Evolutionary conservation across 2,113 vertebrate species (phyloP), one percentile per base, ranked within the genome.

Genomic region (Prunella fulvescens): DNA sequence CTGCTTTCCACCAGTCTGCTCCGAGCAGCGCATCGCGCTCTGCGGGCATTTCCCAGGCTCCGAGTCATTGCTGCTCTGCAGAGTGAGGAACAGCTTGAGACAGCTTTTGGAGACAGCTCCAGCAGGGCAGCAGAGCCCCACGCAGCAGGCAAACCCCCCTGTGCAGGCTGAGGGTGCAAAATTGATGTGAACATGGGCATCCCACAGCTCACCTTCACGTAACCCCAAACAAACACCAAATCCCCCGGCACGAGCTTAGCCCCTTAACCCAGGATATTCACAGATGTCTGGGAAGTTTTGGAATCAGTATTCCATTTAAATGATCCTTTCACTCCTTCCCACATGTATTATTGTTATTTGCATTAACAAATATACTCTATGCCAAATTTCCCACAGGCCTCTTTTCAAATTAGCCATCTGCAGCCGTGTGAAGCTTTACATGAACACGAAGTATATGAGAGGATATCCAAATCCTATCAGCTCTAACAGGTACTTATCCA

Each of bases 371-470:
- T 40, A 12, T 11, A 40, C 47, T 94, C 82, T 35, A 24, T 35
- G 64, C 60, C 92, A 92, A 67, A 90, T 96, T 96, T 96, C 90
- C 92, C 86, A 90, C 39, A 22, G 85, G 82, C 3, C 47, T 78
- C 82, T 71, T 90, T 93, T 86, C 2, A 33, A 86, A 83, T 96
- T 74, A 95, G 71, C 93, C 94, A 93, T 82, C 94, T 92, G 85
- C 92, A 96, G 87, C 62, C 18, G 0, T 23, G 26, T 62, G 62
- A 77, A 70, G 58, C 15, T 94, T 92, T 78, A 78, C 56, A 26
- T 12, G 64, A 60, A 13, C 78, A 88, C n/a, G 7, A 76, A 81
- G 56, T 48, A 19, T 20, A 14, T 11, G 76, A 60, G 79, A 57
- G 42, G 88, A 42, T 86, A 88, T 33, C 53, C 76, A 65, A 60